Conservation (phyloP, 2,113 vertebrate species). For the Myrmecophaga tridactyla region DNA sequence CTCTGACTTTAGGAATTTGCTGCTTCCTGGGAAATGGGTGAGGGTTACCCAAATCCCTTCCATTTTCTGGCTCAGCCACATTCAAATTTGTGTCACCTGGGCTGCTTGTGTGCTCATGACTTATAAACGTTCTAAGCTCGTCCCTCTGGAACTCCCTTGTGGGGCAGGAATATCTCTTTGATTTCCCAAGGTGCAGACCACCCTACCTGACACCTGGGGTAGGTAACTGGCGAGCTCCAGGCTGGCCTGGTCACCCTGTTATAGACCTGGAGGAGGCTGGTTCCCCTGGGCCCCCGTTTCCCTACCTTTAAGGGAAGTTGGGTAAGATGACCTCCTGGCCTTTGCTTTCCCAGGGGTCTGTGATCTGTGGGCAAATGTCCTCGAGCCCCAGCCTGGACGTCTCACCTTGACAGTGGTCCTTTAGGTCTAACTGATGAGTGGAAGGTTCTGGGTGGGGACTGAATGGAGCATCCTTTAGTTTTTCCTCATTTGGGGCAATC, state of each 20-base stretch:
- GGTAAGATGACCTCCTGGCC: neutral
- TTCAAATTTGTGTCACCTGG: no score
- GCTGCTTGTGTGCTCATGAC: accelerated
- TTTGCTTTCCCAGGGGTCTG: neutral
- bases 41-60: neutral
- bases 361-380: neutral
- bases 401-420: neutral
- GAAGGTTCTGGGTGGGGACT: neutral
- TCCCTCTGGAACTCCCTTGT: no score
- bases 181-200: neutral
- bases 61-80: neutral
- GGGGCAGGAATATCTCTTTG: neutral
- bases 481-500: neutral
- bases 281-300: neutral
- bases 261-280: no score
- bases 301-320: neutral
- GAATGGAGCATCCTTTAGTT: neutral
- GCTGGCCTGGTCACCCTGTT: accelerated
- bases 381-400: neutral
- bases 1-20: neutral
- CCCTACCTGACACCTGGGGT: neutral
- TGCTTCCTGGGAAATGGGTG: neutral
- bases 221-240: no score
- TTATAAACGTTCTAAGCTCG: neutral
- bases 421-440: neutral